Percentiles rank a stretch among this genome's conserved stretches.
Conservation (phyloP, 2,113 vertebrate species). For the Chaenogobius annularis region DNA sequence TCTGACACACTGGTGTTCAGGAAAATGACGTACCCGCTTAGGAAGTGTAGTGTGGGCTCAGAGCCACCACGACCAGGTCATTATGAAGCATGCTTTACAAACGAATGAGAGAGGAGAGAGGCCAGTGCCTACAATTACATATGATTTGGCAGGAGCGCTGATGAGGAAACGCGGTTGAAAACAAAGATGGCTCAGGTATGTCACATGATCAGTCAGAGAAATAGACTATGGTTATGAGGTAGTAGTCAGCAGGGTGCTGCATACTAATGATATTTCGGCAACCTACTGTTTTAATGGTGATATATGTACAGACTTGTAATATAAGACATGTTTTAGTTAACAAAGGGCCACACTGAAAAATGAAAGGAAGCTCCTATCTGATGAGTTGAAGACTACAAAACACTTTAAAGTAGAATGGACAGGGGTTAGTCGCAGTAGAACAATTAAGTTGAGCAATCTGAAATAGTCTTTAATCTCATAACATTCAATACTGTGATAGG, state of each 20-base stretch:
- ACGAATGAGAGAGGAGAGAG: slow-evolving; percentile 49
- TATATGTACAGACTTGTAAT: slow-evolving; percentile 71
- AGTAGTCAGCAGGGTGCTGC: slow-evolving; percentile 77
- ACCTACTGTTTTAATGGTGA: slow-evolving; percentile 62
- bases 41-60: slow-evolving; percentile 51
- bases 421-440: slow-evolving; percentile 12
- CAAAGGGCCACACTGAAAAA: slow-evolving; percentile 48
- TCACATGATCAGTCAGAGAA: slow-evolving; percentile 53
- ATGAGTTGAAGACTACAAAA: slow-evolving; percentile 47
- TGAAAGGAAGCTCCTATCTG: slow-evolving; percentile 29
- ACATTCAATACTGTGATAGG: background rate
- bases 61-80: slow-evolving; percentile 59
- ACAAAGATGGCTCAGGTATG: slow-evolving; percentile 59
- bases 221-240: slow-evolving; percentile 74
- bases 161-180: slow-evolving; percentile 43
- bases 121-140: slow-evolving; percentile 62
- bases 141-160: slow-evolving; percentile 69
- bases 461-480: slow-evolving; percentile 29
- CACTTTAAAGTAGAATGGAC: slow-evolving; percentile 46
- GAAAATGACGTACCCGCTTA: slow-evolving; percentile 67
- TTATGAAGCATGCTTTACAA: slow-evolving; percentile 73
- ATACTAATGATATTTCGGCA: slow-evolving; percentile 71
- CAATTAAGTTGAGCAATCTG: slow-evolving; percentile 32
- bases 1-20: slow-evolving; percentile 71
- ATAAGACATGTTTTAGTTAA: slow-evolving; percentile 60